Base-by-base conservation (phyloP, 2,888 invertebrate species). In the Clistopyga incitator region DNA sequence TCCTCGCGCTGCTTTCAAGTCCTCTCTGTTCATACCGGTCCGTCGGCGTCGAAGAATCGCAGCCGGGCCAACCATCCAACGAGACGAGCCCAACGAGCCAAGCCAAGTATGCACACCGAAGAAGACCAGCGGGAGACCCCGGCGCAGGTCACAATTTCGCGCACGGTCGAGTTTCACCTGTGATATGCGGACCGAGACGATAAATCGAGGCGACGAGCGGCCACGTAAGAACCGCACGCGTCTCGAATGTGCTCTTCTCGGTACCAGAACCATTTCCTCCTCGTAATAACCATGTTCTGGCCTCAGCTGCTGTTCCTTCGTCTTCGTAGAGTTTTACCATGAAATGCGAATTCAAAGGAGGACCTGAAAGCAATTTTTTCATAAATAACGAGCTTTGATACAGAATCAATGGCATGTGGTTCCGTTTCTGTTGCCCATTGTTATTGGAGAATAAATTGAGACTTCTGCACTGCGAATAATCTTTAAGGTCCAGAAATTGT, bases 141-240 rank as follows among this genome's bases (percentile, higher is more conserved):
- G 45, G 45, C 81, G 85, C 87, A 85, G 86, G 83, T 88, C 82
- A 85, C 87, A 88, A 90, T 91, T 91, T 90, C 84, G 84, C 88
- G 91, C 87, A 89, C 84, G 86, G 86, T 76, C 87, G 88, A 86
- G 47, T 84, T 88, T 87, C 88, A 89, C 89, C 90, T 88, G 89
- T 78, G 76, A 74, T 67, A 56, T 25, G 61, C 82, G 78, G 78
- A 78, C 50, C 78, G 83, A 56, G 64, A 68, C 78, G 54, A 61
- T 50, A 59, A 25, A 64, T 42, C 45, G 25, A 38, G 34, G 11
- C n/a, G 50, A 47, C 29, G 76, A 67, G 34, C 47, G 78, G 42
- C 29, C 47, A 74, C 70, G 77, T 54, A 77, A 75, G 70, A 78
- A 29, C 68, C 38, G 47, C 76, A 64, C 75, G 18, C 61, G 71